Evolutionary conservation across 2,113 vertebrate species (phyloP), one percentile per base, ranked within the genome.

Genomic region (Carlito syrichta): DNA sequence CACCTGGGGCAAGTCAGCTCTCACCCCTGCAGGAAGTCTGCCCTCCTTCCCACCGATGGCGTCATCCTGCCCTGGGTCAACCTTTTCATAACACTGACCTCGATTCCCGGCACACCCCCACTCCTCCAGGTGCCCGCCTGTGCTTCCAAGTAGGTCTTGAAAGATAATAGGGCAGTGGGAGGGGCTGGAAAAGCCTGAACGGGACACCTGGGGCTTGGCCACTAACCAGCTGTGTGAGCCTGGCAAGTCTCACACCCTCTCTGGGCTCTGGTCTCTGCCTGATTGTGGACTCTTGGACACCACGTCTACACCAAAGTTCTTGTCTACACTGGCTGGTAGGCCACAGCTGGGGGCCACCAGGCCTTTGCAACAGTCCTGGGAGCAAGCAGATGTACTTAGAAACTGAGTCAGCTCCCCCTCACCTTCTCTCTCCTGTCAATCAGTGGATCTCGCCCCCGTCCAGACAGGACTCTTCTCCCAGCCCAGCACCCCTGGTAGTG

Each of bases 1-100:
- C 66, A 48, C 17, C 58, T 73, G 63, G 32, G 83, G 40, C 96
- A 74, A 35, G 76, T 76, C n/a, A n/a, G 7, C 52, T 83, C 95
- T 94, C 43, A 85, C 54, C 86, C 23, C 35, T 17, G 16, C 79
- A 30, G 89, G 81, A 92, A 91, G 85, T 14, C 52, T 11, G 16
- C 52, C 76, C 22, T 74, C 63, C 76, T 63, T 85, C 43, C 74
- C 83, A 50, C 40, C 30, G 2, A 35, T 4, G 1, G 38, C 56
- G 63, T 45, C 50, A 6, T 13, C 82, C 0, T 6, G 1, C 71
- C 19, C 69, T 3, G 32, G 81, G 27, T 86, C 68, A 9, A 35
- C 19, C 81, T 58, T 0, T 54, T 71, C 62, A 32, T 48, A 86
- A 43, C 50, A 2, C 92, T 89, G 58, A 48, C 86, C 63, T 10